Base-by-base conservation (phyloP, 2,113 vertebrate species). In the Nothoprocta pentlandii region DNA sequence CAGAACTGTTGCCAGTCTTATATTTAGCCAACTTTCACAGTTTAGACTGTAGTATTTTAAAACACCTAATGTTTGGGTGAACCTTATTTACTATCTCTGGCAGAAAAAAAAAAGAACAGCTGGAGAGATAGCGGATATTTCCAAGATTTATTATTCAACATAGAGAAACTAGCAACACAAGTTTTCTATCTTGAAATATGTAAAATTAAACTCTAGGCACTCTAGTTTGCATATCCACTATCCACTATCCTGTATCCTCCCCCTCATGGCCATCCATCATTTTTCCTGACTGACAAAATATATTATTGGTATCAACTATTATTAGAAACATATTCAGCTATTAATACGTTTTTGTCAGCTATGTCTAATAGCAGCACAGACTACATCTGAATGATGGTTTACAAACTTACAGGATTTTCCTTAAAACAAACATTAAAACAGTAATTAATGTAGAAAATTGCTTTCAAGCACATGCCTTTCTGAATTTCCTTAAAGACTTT, bases 401-500 rank as follows among this genome's bases (percentile, higher is more conserved):
- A 79, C 67, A 93, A 85, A 94, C 56, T 90, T 74, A 68, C 14
- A 71, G 42, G 51, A 28, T 16, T 90, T 95, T 41, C 89, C 83
- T 76, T 69, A 81, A 93, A 95, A 88, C 80, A 95, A 96, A 92
- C 46, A 90, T 88, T 84, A 93, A 94, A 89, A 30, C 67, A 85
- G 36, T 51, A 95, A 86, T 89, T 92, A 89, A 81, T 79, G 30
- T 76, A 71, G 34, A 56, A 86, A 81, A 26, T 81, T 79, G 58
- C 51, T 90, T 95, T 90, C 70, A 93, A 79, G 77, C 56, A 66
- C 2, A 19, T 73, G 71, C 34, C 26, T 87, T 84, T 87, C 74
- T 93, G 90, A 79, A 85, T 95, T 87, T 86, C 69, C 86, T 90
- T 79, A 71, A 71, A 81, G 47, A 16, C 5, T 81, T 76, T 90